Evolutionary conservation across 2,113 vertebrate genomes (phyloP).

Genomic region (Campylorhamphus procurvoides): DNA sequence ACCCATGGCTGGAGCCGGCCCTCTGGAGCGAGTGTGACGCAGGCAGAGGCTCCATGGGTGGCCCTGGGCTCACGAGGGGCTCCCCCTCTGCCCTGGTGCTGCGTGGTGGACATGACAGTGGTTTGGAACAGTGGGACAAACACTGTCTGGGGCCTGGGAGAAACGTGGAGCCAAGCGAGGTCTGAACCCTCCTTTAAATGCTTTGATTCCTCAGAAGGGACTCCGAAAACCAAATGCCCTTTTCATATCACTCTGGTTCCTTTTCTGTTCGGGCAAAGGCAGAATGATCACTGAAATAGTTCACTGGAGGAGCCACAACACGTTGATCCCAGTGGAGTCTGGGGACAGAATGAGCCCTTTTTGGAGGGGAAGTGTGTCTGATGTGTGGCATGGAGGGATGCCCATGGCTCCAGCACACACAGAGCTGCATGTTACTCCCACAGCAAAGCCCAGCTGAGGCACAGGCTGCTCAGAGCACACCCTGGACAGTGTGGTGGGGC

Average conservation of each 20-base stretch:
- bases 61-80: background rate
- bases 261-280: background rate
- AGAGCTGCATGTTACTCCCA: accelerated
- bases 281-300: background rate
- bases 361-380: accelerated
- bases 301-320: background rate
- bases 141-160: accelerated
- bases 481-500: background rate
- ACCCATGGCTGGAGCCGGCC: background rate
- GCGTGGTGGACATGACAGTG: background rate
- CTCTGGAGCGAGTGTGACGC: accelerated
- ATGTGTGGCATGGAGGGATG: background rate
- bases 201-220: background rate
- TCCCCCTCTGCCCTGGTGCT: background rate
- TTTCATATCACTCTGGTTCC: background rate
- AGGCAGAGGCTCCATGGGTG: background rate
- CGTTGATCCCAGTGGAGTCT: background rate
- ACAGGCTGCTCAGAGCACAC: background rate
- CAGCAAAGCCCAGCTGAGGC: background rate
- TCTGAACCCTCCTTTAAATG: background rate
- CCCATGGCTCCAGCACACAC: background rate
- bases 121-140: background rate
- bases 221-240: background rate
- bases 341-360: background rate
- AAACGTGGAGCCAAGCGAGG: accelerated